Base-by-base conservation (phyloP, 2,113 vertebrate genomes). In the Rissa tridactyla region DNA sequence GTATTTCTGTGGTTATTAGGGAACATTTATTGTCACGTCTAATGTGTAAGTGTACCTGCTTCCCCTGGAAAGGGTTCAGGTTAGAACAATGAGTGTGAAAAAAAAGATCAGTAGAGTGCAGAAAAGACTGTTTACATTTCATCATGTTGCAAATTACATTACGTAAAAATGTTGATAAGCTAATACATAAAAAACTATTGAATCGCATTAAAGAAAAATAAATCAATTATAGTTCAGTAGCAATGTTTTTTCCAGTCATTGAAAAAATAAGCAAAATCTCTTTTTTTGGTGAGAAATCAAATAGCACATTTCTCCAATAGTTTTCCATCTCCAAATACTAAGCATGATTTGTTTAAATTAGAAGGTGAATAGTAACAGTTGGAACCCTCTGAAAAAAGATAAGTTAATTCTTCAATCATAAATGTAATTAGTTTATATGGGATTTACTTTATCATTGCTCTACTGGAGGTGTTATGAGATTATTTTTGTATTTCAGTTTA, bases 201-300 rank as follows among this genome's bases (percentile, higher is more conserved):
- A 71, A 40, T 57, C 93, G 4, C 16, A 83, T 13, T 57, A 72
- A 96, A 94, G 61, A 86, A 96, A 89, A 96, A 8, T n/a, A 96
- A 97, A 93, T 93, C 29, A 97, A 62, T 97, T 95, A 92, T 77
- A 71, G 40, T 95, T 97, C 90, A 94, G 44, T 84, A 89, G 68
- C 57, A 49, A 71, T 34, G n/a, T 12, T 94, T 95, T 96, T 95
- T 52, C 13, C 29, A 94, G 80, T 93, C 18, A 95, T 34, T 75
- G 88, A 85, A 82, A 96, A 97, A 94, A 89, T 65, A 95, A 82
- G 10, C 21, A 82, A 95, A 89, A 18, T 92, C 23, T 22, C 7
- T 86, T 71, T 13, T 90, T 75, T 29, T 21, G 6, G 3, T 70
- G 73, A 93, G 81, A 96, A 97, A 80, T 85, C 42, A 91, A 84